Percentiles rank a stretch among this genome's conserved stretches.
Evolutionary conservation across 92 coral and sea anemone species (phyloP).

Genomic region (Bergia sp.): DNA sequence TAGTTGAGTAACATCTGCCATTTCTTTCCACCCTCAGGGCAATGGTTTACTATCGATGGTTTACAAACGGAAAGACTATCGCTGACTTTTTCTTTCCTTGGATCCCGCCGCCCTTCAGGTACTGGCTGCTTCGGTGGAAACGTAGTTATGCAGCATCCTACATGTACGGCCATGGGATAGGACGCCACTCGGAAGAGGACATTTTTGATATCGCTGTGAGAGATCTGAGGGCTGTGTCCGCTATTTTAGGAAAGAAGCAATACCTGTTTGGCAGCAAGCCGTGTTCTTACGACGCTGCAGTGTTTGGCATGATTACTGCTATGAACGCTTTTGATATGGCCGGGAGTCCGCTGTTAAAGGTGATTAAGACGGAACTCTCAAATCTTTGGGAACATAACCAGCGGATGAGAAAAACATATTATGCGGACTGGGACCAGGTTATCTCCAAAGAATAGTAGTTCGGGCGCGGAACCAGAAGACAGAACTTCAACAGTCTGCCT

Average conservation of each 20-base stretch:
- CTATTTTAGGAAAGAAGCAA: conserved; percentile 62
- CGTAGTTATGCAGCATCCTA: neutral
- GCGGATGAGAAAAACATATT: conserved; percentile 63
- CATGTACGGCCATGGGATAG: conserved; percentile 71
- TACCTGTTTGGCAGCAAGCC: conserved; percentile 72
- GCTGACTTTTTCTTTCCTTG: neutral
- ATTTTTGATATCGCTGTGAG: conserved; percentile 70
- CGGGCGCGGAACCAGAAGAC: neutral
- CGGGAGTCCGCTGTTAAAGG: conserved; percentile 62
- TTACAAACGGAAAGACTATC: neutral
- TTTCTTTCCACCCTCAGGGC: conserved; percentile 2
- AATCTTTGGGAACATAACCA: conserved; percentile 66
- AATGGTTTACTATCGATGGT: conserved; percentile 21
- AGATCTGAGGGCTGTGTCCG: conserved; percentile 68
- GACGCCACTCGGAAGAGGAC: conserved; percentile 70
- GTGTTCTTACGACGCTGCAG: conserved; percentile 63
- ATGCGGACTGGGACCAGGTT: conserved; percentile 79
- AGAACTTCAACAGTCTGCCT: neutral
- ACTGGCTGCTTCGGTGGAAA: neutral
- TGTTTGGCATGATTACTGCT: conserved; percentile 63
- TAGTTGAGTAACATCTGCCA: neutral
- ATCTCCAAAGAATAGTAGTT: conserved; percentile 1
- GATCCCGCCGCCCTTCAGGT: conserved; percentile 3
- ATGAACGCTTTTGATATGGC: conserved; percentile 64
- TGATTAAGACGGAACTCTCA: conserved; percentile 60